A percentile compares a stretch with the other conserved stretches of the same genome.
phyloP scores from a whole-genome alignment of 2,797 vertebrate genomes.

The Telmatherina bonti region DNA sequence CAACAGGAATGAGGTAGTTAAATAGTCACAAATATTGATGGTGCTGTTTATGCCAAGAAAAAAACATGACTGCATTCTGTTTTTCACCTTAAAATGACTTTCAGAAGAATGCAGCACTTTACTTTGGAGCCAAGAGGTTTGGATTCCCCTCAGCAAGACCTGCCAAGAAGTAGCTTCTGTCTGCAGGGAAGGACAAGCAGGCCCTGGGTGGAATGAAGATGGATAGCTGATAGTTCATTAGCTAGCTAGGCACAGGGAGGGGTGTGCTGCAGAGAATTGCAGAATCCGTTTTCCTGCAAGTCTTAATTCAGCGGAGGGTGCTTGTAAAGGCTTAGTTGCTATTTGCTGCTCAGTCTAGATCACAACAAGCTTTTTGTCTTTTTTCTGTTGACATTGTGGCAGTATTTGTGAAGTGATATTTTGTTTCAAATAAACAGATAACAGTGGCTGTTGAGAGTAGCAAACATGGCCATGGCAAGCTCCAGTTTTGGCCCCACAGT shows the following conservation, averaged over 20 bases:
- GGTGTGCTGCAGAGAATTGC: slow-evolving; percentile 54
- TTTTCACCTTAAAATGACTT: slow-evolving; percentile 69
- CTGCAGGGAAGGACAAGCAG: slow-evolving; percentile 67
- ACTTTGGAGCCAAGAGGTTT: slow-evolving; percentile 58
- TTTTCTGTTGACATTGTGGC: slow-evolving; percentile 27
- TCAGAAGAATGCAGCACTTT: slow-evolving; percentile 54
- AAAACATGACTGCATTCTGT: slow-evolving; percentile 40
- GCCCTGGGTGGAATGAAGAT: slow-evolving; percentile 61
- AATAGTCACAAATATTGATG: slow-evolving; percentile 44
- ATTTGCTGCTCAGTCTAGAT: slow-evolving; percentile 23
- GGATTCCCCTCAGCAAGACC: slow-evolving; percentile 62
- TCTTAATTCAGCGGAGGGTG: slow-evolving; percentile 16
- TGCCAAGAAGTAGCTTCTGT: slow-evolving; percentile 63
- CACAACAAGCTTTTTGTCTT: slow-evolving; percentile 19
- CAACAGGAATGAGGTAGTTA: slow-evolving; percentile 28
- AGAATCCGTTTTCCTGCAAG: slow-evolving; percentile 45
- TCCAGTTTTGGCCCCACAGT: slow-evolving; percentile 41
- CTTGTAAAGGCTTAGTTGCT: slow-evolving; percentile 12
- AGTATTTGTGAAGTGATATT: slow-evolving; percentile 28
- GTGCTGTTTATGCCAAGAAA: slow-evolving; percentile 36
- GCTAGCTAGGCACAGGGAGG: slow-evolving; percentile 55
- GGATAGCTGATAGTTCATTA: slow-evolving; percentile 72
- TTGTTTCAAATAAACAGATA: slow-evolving; percentile 56
- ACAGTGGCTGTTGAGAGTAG: slow-evolving; percentile 27
- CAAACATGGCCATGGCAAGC: slow-evolving; percentile 32